Base-by-base conservation (phyloP, 2,797 vertebrate genomes). In the Myiothlypis chrysogaster region DNA sequence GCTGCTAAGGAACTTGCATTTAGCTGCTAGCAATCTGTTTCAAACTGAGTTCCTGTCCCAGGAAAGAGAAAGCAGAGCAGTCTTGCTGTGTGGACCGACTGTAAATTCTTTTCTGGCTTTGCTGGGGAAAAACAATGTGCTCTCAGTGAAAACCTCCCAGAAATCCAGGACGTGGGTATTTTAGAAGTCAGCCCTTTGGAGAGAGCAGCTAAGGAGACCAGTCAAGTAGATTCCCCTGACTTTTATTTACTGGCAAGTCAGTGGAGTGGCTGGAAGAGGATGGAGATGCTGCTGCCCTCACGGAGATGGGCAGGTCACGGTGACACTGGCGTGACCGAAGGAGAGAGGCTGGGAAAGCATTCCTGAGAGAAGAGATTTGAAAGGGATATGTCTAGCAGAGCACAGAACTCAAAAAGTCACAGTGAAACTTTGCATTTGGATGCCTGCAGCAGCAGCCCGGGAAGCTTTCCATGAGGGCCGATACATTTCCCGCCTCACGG, bases 1-100 rank as follows among this genome's bases (percentile, higher is more conserved):
- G 89, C 93, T 88, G 94, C 93, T 92, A 44, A 90, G 91, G 89
- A 95, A 76, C 91, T 91, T 70, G 85, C 66, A 60, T 93, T 94
- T 95, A 82, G 95, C 94, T 93, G 92, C 93, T 85, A 91, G 87
- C 94, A 80, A 61, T 92, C 89, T 93, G 87, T 92, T 95, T 92
- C 80, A 79, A 83, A 69, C 93, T 83, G 85, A 44, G 30, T 92
- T 95, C 87, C 64, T 92, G 81, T 94, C 95, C 94, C 92, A 85
- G 90, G 87, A 61, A 94, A 90, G 86, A 76, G 89, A 90, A 85
- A 77, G 87, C 68, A 64, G 76, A 93, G 63, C 35, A 17, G 34
- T 50, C 61, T 81, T 0, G 0, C 76, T 89, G 92, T n/a, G 35
- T 80, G 59, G 72, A 86, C 52, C 32, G 30, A 49, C 87, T 87